Evolutionary conservation across 2,888 invertebrate genomes (phyloP).

Genomic region (Eupeodes luniger): DNA sequence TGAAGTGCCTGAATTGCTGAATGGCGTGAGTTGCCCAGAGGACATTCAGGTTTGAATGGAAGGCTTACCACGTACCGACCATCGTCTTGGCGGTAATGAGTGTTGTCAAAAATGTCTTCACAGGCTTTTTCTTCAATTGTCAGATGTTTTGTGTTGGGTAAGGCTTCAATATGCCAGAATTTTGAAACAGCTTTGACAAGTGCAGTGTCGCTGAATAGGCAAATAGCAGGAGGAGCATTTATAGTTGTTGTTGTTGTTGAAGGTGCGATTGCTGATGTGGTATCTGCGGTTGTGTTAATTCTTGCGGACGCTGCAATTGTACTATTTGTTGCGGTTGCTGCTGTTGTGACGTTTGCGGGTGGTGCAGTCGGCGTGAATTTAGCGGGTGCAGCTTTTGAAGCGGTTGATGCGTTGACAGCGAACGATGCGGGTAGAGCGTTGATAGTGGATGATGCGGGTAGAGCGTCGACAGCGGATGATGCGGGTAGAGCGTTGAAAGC

Average conservation of each 20-base stretch:
- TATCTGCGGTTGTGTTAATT: neutral
- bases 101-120: conserved; percentile 24
- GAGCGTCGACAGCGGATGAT: too few species aligned
- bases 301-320: neutral
- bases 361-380: neutral
- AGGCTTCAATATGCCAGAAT: conserved; percentile 22
- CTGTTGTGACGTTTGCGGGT: neutral
- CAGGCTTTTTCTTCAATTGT: conserved; percentile 21
- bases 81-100: conserved; percentile 20
- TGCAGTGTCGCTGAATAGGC: conserved; percentile 5
- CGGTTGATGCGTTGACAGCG: neutral
- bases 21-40: conserved; percentile 22
- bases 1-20: conserved; percentile 17
- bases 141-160: neutral
- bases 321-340: conserved; percentile 6
- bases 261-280: neutral
- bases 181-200: conserved; percentile 30
- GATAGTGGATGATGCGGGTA: too few species aligned
- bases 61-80: conserved; percentile 39
- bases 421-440: too few species aligned
- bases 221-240: neutral
- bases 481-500: too few species aligned
- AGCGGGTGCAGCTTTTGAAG: neutral
- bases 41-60: conserved; percentile 23
- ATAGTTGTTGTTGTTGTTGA: neutral